These are phyloP conservation scores for Drosophila kuntzei DNA, from an alignment of 2,888 invertebrate genomes.

Conservation along the genomic window DNA sequence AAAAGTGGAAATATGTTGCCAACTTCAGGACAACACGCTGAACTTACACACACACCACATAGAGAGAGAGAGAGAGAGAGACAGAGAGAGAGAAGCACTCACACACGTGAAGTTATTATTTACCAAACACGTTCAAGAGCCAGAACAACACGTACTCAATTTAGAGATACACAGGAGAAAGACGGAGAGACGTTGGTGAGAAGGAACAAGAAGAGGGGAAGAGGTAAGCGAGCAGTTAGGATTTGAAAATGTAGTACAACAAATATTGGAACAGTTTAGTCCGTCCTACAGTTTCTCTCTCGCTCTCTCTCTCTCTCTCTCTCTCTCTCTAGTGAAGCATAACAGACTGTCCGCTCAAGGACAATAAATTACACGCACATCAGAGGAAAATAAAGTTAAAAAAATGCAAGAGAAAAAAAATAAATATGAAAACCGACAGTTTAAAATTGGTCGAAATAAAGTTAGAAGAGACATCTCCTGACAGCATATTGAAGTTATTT, in stretches of 20 bases:
- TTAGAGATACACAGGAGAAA: slow-evolving; percentile 58
- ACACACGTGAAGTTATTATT: slow-evolving; percentile 67
- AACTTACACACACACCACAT: slow-evolving; percentile 21
- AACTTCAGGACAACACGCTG: slow-evolving; percentile 41
- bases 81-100: not conserved
- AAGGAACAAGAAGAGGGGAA: not conserved
- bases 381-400: slow-evolving; percentile 1
- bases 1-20: slow-evolving; percentile 76
- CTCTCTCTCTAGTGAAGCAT: not conserved
- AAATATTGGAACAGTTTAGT: slow-evolving; percentile 54
- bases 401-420: not conserved
- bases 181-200: not conserved
- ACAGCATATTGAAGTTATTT: slow-evolving; percentile 52
- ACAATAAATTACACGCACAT: slow-evolving; percentile 49
- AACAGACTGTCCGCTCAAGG: slow-evolving; percentile 12
- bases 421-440: slow-evolving; percentile 19
- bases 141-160: slow-evolving; percentile 79
- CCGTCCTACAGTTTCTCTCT: slow-evolving; percentile 5
- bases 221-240: slow-evolving; percentile 18
- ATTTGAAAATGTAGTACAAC: slow-evolving; percentile 46
- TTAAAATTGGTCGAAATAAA: slow-evolving; percentile 24
- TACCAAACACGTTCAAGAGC: slow-evolving; percentile 75
- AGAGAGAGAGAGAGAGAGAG: not conserved
- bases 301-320: slow-evolving; percentile 4
- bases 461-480: slow-evolving; percentile 14